Evolutionary conservation across 2,888 invertebrate species (phyloP), one percentile per base, ranked within the genome.

Genomic region (Drosophila quinaria): DNA sequence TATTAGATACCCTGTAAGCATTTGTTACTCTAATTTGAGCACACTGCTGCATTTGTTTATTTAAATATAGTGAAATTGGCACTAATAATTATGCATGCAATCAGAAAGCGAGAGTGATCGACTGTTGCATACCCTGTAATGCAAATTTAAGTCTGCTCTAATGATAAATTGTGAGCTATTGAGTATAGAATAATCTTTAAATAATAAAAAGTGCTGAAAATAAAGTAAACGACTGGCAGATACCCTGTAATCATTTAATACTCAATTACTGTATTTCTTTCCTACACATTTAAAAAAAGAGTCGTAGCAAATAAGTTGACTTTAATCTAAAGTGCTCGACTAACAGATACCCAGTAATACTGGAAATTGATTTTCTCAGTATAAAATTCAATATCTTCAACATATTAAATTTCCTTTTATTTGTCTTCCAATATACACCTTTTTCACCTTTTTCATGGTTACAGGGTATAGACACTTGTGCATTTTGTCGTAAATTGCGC

Each of bases 401-500:
- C 15, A 8, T 2, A 1, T 15, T 15, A 1, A 39, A 39, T 0
- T 15, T 9, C 1, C 1, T 3, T 39, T 9, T 10, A 15, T 1
- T 39, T 17, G 1, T 10, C 3, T 6, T 15, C 8, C 4, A 1
- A 4, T 3, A 4, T 3, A 47, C 10, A 29, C n/a, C 31, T 4
- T 5, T 0, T 5, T 0, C 15, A 6, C 4, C 5, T 35, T 19
- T 19, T 35, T n/a, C 1, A 19, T 4, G 1, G 3, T 25, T 50
- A 42, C 15, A 60, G 60, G 42, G 42, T 51, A 51, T 6, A 1
- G 11, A 10, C 2, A 35, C 5, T 55, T 44, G 42, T 42, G 42
- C 22, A 52, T 33, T 61, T 17, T 25, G 42, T 25, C 42, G 22
- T 42, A 33, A 60, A 51, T 9, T 37, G 31, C 3, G 19, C 44